phyloP scores from a whole-genome alignment of 2,797 vertebrate genomes.

The Astyanax mexicanus region DNA sequence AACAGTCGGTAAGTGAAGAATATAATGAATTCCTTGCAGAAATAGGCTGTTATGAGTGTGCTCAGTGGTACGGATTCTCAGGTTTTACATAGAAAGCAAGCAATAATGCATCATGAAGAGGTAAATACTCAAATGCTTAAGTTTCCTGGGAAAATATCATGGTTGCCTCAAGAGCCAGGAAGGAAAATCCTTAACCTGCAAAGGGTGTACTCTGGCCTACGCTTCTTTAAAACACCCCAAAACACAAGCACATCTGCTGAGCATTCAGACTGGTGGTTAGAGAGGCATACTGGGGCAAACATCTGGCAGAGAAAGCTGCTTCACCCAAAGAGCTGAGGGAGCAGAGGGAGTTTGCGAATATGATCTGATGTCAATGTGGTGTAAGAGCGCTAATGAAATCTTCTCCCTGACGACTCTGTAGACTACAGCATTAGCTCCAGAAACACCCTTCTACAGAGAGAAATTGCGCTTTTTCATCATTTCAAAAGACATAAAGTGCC shows the following conservation, averaged over 20 bases:
- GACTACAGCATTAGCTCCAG: background rate
- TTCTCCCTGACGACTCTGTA: background rate
- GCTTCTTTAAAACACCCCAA: slow-evolving; percentile 1
- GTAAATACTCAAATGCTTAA: slow-evolving; percentile 39
- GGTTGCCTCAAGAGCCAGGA: background rate
- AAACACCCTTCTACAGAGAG: background rate
- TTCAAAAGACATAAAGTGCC: background rate
- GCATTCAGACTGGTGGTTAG: slow-evolving; percentile 31
- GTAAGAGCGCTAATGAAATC: slow-evolving; percentile 31
- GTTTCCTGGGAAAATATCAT: slow-evolving; percentile 7
- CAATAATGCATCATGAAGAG: slow-evolving; percentile 25
- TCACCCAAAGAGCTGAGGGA: background rate
- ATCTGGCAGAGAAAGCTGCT: slow-evolving; percentile 37
- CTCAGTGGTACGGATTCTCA: slow-evolving; percentile 28
- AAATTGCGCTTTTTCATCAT: background rate
- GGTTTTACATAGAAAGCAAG: slow-evolving; percentile 40
- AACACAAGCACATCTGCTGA: slow-evolving; percentile 48
- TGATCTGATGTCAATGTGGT: slow-evolving; percentile 8
- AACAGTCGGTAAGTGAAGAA: slow-evolving; percentile 28
- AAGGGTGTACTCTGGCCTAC: background rate
- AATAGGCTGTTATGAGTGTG: slow-evolving; percentile 22
- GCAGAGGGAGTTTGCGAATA: slow-evolving; percentile 2
- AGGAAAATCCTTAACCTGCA: slow-evolving; percentile 5
- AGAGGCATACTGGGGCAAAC: slow-evolving; percentile 34
- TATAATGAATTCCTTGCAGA: slow-evolving; percentile 48